Evolutionary conservation across 2,888 invertebrate species (phyloP).

Genomic region (Tenthredo mesomela): DNA sequence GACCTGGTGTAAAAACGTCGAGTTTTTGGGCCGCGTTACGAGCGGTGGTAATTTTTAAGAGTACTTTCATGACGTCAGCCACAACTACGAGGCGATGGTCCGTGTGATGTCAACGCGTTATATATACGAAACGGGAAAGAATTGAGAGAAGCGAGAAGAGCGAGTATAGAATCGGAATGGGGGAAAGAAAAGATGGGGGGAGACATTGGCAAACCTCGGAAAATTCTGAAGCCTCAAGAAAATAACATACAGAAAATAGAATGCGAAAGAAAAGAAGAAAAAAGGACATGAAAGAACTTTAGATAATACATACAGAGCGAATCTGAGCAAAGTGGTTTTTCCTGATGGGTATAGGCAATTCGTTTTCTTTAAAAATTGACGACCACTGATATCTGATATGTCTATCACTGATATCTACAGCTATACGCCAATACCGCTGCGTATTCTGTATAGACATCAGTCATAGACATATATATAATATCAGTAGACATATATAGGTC

Average conservation of each 20-base stretch:
- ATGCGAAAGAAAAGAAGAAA: background rate
- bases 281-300: background rate
- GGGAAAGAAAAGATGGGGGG: background rate
- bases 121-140: background rate
- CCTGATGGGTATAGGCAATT: too few species aligned
- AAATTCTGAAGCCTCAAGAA: slow-evolving; percentile 28
- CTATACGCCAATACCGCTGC: too few species aligned
- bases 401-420: too few species aligned
- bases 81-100: slow-evolving; percentile 42
- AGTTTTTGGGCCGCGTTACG: slow-evolving; percentile 5
- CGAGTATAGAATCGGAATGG: background rate
- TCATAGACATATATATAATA: too few species aligned
- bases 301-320: too few species aligned
- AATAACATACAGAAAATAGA: background rate
- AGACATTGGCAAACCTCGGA: background rate
- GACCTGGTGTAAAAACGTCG: background rate
- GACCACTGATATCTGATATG: too few species aligned
- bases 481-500: too few species aligned
- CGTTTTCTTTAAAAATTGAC: too few species aligned
- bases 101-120: slow-evolving; percentile 39
- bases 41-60: slow-evolving; percentile 35
- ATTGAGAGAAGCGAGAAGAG: slow-evolving; percentile 5
- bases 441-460: too few species aligned
- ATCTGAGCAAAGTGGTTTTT: too few species aligned
- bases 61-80: slow-evolving; percentile 19